Percentiles rank a stretch among this genome's conserved stretches.
These are phyloP conservation scores for Lamprotornis superbus DNA, from an alignment of 2,113 vertebrate genomes.

Conservation along the genomic window DNA sequence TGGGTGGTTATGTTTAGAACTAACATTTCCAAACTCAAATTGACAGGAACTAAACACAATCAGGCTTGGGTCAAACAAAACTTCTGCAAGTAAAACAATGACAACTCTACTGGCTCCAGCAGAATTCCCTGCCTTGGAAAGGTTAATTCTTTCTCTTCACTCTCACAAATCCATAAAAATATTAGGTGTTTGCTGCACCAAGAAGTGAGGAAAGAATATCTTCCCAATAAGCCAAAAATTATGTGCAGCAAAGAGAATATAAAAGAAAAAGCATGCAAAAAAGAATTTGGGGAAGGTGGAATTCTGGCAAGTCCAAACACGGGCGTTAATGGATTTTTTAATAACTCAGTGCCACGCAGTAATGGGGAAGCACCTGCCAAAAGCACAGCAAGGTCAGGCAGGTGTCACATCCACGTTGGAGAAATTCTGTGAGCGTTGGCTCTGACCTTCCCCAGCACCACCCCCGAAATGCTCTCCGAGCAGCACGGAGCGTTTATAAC, in stretches of 20 bases:
- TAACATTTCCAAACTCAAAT: constrained; percentile 66
- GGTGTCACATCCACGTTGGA: constrained; percentile 20
- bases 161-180: background rate
- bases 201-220: background rate
- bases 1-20: constrained; percentile 53
- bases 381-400: constrained; percentile 60
- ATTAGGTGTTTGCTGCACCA: fast-evolving
- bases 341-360: constrained; percentile 28
- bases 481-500: fast-evolving
- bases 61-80: constrained; percentile 56
- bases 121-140: background rate
- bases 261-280: background rate
- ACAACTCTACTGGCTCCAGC: background rate
- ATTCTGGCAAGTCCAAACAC: constrained; percentile 6
- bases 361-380: constrained; percentile 62
- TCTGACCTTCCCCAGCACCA: constrained; percentile 57
- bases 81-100: constrained; percentile 43
- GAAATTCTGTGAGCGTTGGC: constrained; percentile 5
- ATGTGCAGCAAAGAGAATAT: background rate
- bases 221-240: constrained; percentile 45
- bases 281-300: background rate
- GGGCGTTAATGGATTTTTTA: constrained; percentile 48
- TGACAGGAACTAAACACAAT: constrained; percentile 71
- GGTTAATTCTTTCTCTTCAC: constrained; percentile 5
- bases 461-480: fast-evolving